Evolutionary conservation across 2,888 invertebrate species (phyloP).

Genomic region (Eilema depressum): DNA sequence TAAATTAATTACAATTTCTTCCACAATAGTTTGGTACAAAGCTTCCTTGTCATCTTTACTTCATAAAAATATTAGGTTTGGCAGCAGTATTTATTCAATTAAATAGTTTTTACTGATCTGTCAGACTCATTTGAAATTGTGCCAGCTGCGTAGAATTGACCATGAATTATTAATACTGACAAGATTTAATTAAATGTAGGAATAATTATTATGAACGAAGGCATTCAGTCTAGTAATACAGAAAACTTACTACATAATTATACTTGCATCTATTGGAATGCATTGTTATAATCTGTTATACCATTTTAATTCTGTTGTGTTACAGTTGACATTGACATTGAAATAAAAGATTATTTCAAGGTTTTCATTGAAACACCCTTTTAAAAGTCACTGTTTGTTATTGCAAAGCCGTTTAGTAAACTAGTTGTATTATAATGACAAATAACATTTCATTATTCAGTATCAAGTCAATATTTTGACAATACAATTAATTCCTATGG

Average conservation of each 20-base stretch:
- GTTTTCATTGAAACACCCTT: not conserved
- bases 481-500: not conserved
- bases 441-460: not conserved
- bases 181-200: slow-evolving; percentile 56
- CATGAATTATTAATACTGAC: slow-evolving; percentile 68
- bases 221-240: not conserved
- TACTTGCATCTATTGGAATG: not conserved
- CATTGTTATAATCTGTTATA: not conserved
- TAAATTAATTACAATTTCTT: not conserved
- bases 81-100: slow-evolving; percentile 19
- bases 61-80: slow-evolving; percentile 13
- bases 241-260: not conserved
- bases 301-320: not conserved
- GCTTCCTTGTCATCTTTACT: slow-evolving; percentile 7
- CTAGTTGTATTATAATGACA: not conserved
- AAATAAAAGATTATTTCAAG: slow-evolving; percentile 2
- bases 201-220: not conserved
- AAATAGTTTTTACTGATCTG: slow-evolving; percentile 25
- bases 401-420: not conserved
- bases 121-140: slow-evolving; percentile 68
- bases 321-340: not conserved
- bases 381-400: not conserved
- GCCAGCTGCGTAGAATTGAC: slow-evolving; percentile 66
- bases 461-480: not conserved
- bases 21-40: not conserved